Evolutionary conservation across 2,888 invertebrate species (phyloP), one percentile per base, ranked within the genome.

Genomic region (Pristionchus entomophagus): DNA sequence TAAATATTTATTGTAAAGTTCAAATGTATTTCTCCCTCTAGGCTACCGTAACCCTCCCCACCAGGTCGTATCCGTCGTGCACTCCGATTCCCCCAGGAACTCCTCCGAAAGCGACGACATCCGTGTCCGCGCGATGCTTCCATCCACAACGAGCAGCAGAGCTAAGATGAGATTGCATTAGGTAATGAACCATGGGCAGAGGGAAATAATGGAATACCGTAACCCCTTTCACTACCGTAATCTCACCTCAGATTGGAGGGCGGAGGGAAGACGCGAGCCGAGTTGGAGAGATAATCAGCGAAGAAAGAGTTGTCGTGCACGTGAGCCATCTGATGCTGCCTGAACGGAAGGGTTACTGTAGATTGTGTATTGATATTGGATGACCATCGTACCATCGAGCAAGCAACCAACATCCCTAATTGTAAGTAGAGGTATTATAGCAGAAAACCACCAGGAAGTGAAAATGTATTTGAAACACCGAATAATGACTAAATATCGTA

Each of bases 281-380:
- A 17, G 59, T 82, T 32, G n/a, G 82, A 59, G 38, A 82, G 82
- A 29, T 38, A 82, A 35, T 82, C 82, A 22, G 82, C 82, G 8
- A 82, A 29, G 38, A 22, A 38, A 2, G 59, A 38, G 38, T 59
- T 32, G n/a, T 56, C 56, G 59, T 26, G 26, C 38, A 82, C 59
- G 82, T 82, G 82, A 12, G 8, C 6, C 12, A 82, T 22, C 59
- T 38, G 41, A 8, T 82, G 82, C 56, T 41, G 59, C 26, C 82
- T 82, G 82, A 0, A 41, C 49, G 22, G 45, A 45, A 14, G 19
- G 5, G 19, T 8, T 26, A 59, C n/a, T 59, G 6, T 59, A n/a
- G n/a, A 26, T 59, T 59, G 59, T 6, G 41, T 78, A 41, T 51
- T 29, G n/a, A n/a, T 17, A 12, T 45, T 22, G 22, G 12, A 29